Conservation (phyloP, 2,888 invertebrate species). For the Metellina segmentata region DNA sequence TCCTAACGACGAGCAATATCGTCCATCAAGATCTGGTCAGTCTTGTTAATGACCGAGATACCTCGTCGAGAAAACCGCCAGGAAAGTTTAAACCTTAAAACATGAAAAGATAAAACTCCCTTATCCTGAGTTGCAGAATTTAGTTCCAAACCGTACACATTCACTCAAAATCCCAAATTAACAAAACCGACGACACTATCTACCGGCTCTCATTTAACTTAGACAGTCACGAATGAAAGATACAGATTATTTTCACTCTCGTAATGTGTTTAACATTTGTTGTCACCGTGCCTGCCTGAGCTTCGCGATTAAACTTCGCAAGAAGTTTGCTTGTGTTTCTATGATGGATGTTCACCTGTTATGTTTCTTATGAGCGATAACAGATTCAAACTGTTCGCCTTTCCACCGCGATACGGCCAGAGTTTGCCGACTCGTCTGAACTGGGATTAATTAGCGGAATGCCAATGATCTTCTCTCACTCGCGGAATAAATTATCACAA, state of each 20-base stretch:
- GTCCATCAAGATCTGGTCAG: too few relatives aligned
- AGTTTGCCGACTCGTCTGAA: slow-evolving; percentile 39
- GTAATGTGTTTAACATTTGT: background rate
- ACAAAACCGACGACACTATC: too few relatives aligned
- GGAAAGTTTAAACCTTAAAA: too few relatives aligned
- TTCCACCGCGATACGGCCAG: background rate
- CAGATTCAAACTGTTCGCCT: background rate
- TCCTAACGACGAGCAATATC: too few relatives aligned
- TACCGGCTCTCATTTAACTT: too few relatives aligned
- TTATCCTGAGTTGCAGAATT: too few relatives aligned
- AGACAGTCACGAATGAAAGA: background rate
- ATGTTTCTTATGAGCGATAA: background rate
- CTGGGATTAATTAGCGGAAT: slow-evolving; percentile 55
- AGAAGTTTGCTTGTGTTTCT: slow-evolving; percentile 14
- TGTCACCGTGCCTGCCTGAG: background rate
- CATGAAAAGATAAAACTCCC: too few relatives aligned
- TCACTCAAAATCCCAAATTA: too few relatives aligned
- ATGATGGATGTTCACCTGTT: slow-evolving; percentile 36
- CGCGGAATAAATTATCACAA: slow-evolving; percentile 44
- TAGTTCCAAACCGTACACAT: too few relatives aligned
- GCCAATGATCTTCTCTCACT: slow-evolving; percentile 23
- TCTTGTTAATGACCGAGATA: too few relatives aligned
- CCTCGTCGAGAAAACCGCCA: too few relatives aligned
- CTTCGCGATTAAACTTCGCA: background rate
- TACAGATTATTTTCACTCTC: background rate